These are phyloP conservation scores for Poecilobothrus nobilitatus DNA, from an alignment of 2,888 invertebrate species.

Conservation along the genomic window DNA sequence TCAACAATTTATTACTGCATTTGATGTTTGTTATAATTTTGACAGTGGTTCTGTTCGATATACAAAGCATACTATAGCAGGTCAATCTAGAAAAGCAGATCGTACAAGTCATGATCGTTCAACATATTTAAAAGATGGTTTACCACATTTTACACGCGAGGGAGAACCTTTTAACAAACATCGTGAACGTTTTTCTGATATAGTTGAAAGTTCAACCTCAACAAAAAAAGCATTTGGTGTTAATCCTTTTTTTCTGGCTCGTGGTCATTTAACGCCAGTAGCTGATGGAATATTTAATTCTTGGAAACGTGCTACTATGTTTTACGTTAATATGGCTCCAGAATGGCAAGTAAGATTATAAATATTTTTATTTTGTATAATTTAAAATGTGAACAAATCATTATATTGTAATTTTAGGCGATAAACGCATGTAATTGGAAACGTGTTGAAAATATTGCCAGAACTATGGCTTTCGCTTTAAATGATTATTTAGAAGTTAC, in stretches of 20 bases:
- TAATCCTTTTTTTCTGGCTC: constrained; percentile 33
- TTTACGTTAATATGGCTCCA: constrained; percentile 45
- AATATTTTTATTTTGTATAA: neutral
- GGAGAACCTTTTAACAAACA: constrained; percentile 33
- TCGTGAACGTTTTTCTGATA: constrained; percentile 30
- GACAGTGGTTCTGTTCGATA: constrained; percentile 33
- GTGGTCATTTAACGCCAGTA: constrained; percentile 46
- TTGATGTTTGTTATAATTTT: constrained; percentile 38
- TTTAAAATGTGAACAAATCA: neutral
- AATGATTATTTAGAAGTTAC: constrained; percentile 36
- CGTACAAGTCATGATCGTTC: neutral
- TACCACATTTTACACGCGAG: constrained; percentile 25
- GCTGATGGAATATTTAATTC: constrained; percentile 45
- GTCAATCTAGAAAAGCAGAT: constrained; percentile 26
- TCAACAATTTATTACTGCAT: constrained; percentile 24
- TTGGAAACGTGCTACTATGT: constrained; percentile 45
- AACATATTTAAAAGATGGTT: constrained; percentile 32
- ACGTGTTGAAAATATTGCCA: constrained; percentile 38
- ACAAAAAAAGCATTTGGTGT: constrained; percentile 14
- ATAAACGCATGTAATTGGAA: constrained; percentile 47
- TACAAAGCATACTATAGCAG: constrained; percentile 34
- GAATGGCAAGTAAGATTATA: constrained; percentile 41
- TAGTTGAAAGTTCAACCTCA: neutral
- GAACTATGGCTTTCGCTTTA: constrained; percentile 36
- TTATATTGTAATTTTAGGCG: neutral